These are phyloP conservation scores for Caenorhabditis virilis DNA, from an alignment of 2,888 invertebrate species.

Conservation along the genomic window DNA sequence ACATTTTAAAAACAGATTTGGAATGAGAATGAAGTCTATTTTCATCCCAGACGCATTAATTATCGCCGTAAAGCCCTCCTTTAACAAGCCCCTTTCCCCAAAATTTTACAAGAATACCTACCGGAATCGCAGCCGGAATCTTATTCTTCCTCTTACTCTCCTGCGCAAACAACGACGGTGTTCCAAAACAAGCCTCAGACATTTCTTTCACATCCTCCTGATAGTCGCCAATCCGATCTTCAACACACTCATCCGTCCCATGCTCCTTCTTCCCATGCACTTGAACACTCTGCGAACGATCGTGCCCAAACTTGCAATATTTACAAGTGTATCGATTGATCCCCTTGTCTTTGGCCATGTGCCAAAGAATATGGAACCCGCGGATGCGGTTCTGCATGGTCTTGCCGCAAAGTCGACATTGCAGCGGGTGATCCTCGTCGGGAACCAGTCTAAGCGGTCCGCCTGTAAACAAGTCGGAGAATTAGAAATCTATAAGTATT, in stretches of 20 bases:
- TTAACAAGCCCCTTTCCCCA: no score
- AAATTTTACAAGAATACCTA: no score
- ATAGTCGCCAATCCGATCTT: slow-evolving; percentile 63
- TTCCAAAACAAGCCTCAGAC: slow-evolving; percentile 65
- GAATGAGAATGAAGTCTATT: no score
- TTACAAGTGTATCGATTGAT: slow-evolving; percentile 66
- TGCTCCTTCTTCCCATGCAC: slow-evolving; percentile 66
- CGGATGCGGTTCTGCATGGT: slow-evolving; percentile 63
- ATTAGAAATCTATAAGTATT: no score
- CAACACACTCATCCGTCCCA: slow-evolving; percentile 58
- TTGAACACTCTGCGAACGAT: slow-evolving; percentile 64
- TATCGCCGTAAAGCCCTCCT: no score
- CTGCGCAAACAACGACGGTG: slow-evolving; percentile 61
- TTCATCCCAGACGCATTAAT: no score
- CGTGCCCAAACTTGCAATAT: slow-evolving; percentile 64
- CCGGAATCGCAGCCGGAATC: slow-evolving; percentile 49
- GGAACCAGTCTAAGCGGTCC: slow-evolving; percentile 30
- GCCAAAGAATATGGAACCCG: slow-evolving; percentile 67
- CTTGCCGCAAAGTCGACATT: slow-evolving; percentile 66
- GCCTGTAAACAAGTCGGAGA: no score
- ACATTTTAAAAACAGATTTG: no score
- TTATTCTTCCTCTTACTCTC: slow-evolving; percentile 61
- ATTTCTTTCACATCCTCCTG: slow-evolving; percentile 65
- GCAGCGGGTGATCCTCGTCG: slow-evolving; percentile 62
- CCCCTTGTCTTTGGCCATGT: slow-evolving; percentile 65